phyloP scores from a whole-genome alignment of 2,888 invertebrate genomes.

The Parnassius smintheus region DNA sequence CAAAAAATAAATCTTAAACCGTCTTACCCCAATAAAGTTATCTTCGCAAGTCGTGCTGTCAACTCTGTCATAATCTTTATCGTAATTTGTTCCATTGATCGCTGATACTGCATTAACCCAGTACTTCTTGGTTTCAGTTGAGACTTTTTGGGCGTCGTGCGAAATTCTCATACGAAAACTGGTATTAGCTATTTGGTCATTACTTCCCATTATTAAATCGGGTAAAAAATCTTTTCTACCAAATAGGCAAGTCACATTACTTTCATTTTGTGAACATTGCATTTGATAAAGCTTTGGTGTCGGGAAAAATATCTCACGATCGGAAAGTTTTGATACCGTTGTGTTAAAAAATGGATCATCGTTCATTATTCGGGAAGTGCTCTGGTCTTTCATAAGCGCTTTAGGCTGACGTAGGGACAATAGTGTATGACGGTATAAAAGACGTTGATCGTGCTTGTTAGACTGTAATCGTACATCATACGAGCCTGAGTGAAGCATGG shows the following conservation, averaged over 20 bases:
- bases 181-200: slow-evolving; percentile 31
- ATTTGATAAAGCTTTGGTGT: slow-evolving; percentile 76
- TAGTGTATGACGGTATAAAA: slow-evolving; percentile 68
- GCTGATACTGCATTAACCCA: slow-evolving; percentile 57
- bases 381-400: slow-evolving; percentile 69
- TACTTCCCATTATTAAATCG: slow-evolving; percentile 11
- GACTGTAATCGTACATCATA: slow-evolving; percentile 80
- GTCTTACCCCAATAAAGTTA: slow-evolving; percentile 52
- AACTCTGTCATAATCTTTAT: slow-evolving; percentile 52
- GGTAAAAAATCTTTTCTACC: slow-evolving; percentile 32
- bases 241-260: slow-evolving; percentile 62
- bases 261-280: slow-evolving; percentile 55
- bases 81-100: slow-evolving; percentile 45
- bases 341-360: slow-evolving; percentile 81
- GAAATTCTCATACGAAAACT: slow-evolving; percentile 56
- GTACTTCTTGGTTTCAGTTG: slow-evolving; percentile 51
- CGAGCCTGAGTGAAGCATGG: slow-evolving; percentile 70
- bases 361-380: slow-evolving; percentile 75
- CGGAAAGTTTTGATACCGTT: slow-evolving; percentile 79
- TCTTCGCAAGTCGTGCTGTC: slow-evolving; percentile 59
- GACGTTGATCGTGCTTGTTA: slow-evolving; percentile 51
- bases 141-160: slow-evolving; percentile 51
- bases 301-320: slow-evolving; percentile 82
- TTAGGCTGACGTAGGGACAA: slow-evolving; percentile 51
- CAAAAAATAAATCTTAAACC: not conserved